Evolutionary conservation across 2,888 invertebrate species (phyloP), one percentile per base, ranked within the genome.

Genomic region (Gymnoscelis rufifasciata): DNA sequence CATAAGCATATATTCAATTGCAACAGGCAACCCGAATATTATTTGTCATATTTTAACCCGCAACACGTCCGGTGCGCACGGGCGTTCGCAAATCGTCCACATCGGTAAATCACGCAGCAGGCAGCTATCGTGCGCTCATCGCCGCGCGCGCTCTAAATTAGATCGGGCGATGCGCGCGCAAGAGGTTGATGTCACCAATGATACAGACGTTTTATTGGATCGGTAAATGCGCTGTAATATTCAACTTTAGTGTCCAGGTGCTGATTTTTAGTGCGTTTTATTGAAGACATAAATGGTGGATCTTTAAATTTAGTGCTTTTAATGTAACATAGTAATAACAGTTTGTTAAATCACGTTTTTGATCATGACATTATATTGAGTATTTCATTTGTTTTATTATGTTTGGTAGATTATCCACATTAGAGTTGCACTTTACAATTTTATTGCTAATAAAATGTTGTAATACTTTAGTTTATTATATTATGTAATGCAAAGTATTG

Each of bases 71-170:
- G 12, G 15, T 23, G 19, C 19, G n/a, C n/a, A n/a, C 24, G 36
- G 36, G 39, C 43, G 47, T 42, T 33, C 38, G 31, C 37, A 43
- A 47, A 44, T 47, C 49, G 36, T 41, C 47, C 49, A 53, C 61
- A 41, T 47, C 50, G 54, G 71, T 74, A 73, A 71, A 70, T 75
- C 74, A 70, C 74, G 39, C 75, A 62, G 69, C 71, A 61, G 65
- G 74, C 52, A 64, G 60, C 64, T 71, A 72, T 71, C 72, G 66
- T 58, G 47, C 56, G 59, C 66, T 58, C 64, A 64, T 70, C 70
- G 55, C 52, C 43, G 58, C 31, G 58, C 54, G 56, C 66, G 64
- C 72, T 71, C 70, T 75, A 73, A 74, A 74, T 75, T 74, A 74
- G 74, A 71, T 62, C 67, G 69, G 52, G 24, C 47, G 40, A 38